Conservation (phyloP, 2,888 invertebrate species). For the Piscicola geometra region DNA sequence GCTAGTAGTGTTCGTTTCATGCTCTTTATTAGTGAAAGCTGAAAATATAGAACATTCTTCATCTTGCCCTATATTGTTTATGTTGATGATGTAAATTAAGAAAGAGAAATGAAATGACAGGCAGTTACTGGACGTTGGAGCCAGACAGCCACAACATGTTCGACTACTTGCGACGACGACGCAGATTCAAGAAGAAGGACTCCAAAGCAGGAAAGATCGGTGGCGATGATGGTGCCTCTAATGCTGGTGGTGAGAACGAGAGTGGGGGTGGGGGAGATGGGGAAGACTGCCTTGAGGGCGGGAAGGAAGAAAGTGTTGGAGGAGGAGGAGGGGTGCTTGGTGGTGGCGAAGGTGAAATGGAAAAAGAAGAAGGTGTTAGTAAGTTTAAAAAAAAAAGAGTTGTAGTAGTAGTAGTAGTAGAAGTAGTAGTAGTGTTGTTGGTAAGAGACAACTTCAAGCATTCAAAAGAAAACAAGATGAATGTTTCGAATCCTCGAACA, state of each 20-base stretch:
- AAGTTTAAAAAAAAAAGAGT: neutral
- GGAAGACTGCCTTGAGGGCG: neutral
- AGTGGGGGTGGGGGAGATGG: neutral
- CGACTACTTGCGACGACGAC: slow-evolving; percentile 76
- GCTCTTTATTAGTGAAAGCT: too few relatives aligned
- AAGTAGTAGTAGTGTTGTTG: neutral
- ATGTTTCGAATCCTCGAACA: too few relatives aligned
- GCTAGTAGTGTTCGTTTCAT: too few relatives aligned
- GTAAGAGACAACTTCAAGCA: too few relatives aligned
- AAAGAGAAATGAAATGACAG: too few relatives aligned
- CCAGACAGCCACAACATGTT: slow-evolving; percentile 95
- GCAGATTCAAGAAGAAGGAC: slow-evolving; percentile 55
- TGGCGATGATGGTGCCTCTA: neutral
- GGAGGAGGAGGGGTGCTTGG: neutral
- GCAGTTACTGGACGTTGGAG: slow-evolving; percentile 93
- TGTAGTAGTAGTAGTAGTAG: neutral
- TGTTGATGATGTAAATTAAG: too few relatives aligned
- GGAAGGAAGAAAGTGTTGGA: neutral
- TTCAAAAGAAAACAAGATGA: too few relatives aligned
- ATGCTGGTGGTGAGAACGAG: neutral
- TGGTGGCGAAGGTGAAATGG: neutral
- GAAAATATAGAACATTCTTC: too few relatives aligned
- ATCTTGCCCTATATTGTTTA: too few relatives aligned
- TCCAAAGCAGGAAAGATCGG: neutral
- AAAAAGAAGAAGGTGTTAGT: neutral